Evolutionary conservation across 2,888 invertebrate species (phyloP).

Genomic region (Chrysodeixis includens): DNA sequence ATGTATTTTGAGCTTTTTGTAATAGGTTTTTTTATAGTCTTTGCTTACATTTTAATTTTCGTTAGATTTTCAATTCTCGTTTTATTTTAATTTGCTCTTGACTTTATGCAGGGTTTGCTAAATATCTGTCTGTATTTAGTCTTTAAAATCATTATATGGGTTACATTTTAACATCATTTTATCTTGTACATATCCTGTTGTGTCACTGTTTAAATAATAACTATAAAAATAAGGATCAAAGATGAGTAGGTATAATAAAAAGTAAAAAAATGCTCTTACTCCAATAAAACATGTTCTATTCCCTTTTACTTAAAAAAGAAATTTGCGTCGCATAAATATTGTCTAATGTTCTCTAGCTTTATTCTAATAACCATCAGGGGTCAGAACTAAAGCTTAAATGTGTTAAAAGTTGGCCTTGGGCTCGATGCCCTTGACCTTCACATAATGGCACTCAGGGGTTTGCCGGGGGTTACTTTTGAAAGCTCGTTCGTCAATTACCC

Average conservation of each 20-base stretch:
- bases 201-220: no score
- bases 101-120: no score
- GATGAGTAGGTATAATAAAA: no score
- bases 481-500: constrained; percentile 20
- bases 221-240: no score
- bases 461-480: constrained; percentile 12
- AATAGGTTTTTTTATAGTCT: constrained; percentile 1
- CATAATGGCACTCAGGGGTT: constrained; percentile 26
- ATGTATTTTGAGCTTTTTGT: constrained; percentile 13
- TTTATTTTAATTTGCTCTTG: no score
- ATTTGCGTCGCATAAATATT: neutral
- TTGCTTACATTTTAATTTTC: neutral
- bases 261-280: no score
- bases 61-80: neutral
- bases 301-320: neutral
- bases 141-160: no score
- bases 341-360: constrained; percentile 8
- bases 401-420: constrained; percentile 40
- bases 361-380: constrained; percentile 28
- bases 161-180: no score
- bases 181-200: no score
- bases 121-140: no score
- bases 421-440: constrained; percentile 41
- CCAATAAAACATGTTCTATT: no score
- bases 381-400: constrained; percentile 24